A percentile compares a stretch with the other conserved stretches of the same genome.
phyloP scores from a whole-genome alignment of 2,888 invertebrate species.

The Macroteleia sp. region DNA sequence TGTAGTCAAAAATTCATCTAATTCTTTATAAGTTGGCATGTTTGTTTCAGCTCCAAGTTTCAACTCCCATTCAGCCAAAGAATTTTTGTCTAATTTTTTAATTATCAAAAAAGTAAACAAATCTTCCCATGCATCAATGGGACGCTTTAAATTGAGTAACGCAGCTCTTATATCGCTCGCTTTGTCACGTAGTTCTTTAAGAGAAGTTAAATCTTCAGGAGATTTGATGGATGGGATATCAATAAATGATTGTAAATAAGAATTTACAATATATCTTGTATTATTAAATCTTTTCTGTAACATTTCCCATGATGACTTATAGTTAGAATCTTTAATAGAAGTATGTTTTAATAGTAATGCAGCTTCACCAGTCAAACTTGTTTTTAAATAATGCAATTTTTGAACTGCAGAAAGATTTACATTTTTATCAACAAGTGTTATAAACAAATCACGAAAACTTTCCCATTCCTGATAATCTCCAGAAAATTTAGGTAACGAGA shows the following conservation, averaged over 20 bases:
- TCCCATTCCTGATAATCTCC: no score
- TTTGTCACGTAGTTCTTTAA: background rate
- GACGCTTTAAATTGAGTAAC: background rate
- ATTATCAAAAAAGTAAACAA: background rate
- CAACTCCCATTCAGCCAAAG: no score
- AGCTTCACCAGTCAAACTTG: constrained; percentile 1
- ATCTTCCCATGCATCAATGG: background rate
- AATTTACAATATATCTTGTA: background rate
- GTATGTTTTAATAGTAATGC: background rate
- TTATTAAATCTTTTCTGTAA: background rate
- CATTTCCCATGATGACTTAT: background rate
- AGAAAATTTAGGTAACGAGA: no score
- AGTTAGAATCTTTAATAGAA: constrained; percentile 2
- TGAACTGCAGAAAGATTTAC: no score
- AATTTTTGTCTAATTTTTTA: background rate
- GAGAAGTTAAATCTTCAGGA: background rate
- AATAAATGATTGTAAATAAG: constrained; percentile 1
- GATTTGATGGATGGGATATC: background rate
- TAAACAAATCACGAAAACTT: no score
- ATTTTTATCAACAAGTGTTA: no score
- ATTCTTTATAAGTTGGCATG: no score
- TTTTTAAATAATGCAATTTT: constrained; percentile 3
- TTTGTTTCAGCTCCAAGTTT: no score
- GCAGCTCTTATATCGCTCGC: background rate
- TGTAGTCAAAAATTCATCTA: no score